Evolutionary conservation across 2,888 invertebrate species (phyloP).

Genomic region (Schizotus pectinicornis): DNA sequence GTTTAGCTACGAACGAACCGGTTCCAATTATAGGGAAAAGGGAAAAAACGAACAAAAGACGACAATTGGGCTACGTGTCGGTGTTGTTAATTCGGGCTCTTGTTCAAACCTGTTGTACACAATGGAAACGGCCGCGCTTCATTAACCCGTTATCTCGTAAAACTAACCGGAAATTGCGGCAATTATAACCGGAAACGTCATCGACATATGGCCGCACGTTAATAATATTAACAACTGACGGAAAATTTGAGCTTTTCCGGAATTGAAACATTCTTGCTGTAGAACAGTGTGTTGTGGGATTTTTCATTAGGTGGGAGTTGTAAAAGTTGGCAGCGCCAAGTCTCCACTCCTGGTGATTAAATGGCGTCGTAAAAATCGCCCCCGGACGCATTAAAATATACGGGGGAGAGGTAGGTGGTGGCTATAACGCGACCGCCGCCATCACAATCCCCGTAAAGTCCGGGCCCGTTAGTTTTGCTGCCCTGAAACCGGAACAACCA

Average conservation of each 20-base stretch:
- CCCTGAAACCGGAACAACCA: neutral
- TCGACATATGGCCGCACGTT: neutral
- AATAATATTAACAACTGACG: neutral
- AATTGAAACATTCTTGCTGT: too few species aligned
- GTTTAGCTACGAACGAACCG: neutral
- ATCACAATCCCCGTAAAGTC: neutral
- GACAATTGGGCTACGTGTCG: too few species aligned
- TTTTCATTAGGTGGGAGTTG: too few species aligned
- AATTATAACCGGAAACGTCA: constrained; percentile 7
- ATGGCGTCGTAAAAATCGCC: neutral
- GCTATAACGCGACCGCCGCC: neutral
- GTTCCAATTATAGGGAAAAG: too few species aligned
- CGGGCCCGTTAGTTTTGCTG: neutral
- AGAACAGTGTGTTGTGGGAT: too few species aligned
- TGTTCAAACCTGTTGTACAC: too few species aligned
- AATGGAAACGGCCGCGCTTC: too few species aligned
- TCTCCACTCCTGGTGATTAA: neutral
- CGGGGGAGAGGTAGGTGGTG: neutral
- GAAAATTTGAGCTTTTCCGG: too few species aligned
- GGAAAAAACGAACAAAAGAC: too few species aligned
- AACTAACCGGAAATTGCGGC: constrained; percentile 10
- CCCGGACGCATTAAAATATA: neutral
- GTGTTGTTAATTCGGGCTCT: too few species aligned
- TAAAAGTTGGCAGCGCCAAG: too few species aligned
- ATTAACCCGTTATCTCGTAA: neutral